A percentile compares a stretch with the other conserved stretches of the same genome.
These are phyloP conservation scores for Gymnosoma rotundatum DNA, from an alignment of 2,888 invertebrate genomes.

Conservation along the genomic window DNA sequence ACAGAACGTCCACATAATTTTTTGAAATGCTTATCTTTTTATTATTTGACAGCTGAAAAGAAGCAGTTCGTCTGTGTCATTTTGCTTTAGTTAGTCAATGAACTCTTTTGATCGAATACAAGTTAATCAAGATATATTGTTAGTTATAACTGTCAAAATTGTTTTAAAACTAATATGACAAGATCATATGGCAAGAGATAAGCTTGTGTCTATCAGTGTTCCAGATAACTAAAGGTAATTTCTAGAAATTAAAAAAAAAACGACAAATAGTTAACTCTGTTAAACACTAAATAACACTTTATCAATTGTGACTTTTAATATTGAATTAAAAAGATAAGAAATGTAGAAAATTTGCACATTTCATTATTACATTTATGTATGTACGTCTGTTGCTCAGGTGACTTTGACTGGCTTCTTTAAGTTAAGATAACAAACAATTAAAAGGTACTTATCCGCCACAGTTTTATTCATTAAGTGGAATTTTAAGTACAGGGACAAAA, in stretches of 20 bases:
- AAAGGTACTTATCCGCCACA: not conserved
- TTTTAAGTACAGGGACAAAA: conserved; percentile 22
- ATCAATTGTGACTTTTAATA: conserved; percentile 9
- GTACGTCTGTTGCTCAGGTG: not conserved
- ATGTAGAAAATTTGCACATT: not conserved
- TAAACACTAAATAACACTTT: conserved; percentile 5
- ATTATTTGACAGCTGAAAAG: too few species aligned
- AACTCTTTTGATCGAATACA: too few species aligned
- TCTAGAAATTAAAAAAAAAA: not conserved
- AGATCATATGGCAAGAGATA: too few species aligned
- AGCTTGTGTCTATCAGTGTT: too few species aligned
- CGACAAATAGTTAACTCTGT: not conserved
- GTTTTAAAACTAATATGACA: too few species aligned
- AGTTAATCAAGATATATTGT: too few species aligned
- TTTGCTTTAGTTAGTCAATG: too few species aligned
- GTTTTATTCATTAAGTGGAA: conserved; percentile 26
- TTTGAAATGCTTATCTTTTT: too few species aligned
- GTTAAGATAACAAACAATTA: conserved; percentile 4
- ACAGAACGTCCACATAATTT: too few species aligned
- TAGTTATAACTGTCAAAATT: too few species aligned
- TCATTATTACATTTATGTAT: not conserved
- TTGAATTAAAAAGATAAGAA: conserved; percentile 21
- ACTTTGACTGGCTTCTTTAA: not conserved
- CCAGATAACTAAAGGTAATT: not conserved
- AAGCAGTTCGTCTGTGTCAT: too few species aligned